Evolutionary conservation across 2,797 vertebrate genomes (phyloP), one percentile per base, ranked within the genome.

Genomic region (Cynopterus sphinx): DNA sequence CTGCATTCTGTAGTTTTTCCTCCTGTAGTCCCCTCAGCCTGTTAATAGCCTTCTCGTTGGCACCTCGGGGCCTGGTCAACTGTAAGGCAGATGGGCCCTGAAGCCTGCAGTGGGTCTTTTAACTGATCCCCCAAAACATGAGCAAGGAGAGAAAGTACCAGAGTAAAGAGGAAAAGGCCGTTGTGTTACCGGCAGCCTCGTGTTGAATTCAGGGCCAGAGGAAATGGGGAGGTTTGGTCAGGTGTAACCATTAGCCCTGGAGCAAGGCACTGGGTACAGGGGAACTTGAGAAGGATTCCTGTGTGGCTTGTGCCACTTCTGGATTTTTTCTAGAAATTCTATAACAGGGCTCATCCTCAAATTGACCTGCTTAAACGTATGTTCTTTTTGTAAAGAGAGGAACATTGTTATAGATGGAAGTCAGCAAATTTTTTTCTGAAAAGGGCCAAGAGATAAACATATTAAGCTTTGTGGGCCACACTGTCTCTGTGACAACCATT

Each of bases 1-100:
- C 85, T 24, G 31, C 2, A 7, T 68, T 46, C 59, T 5, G 10
- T 65, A 1, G 10, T 21, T 61, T 87, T 71, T 53, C 26, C 10
- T 74, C 19, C 82, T 4, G 4, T 7, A 3, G 19, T 65, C 10
- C 55, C 55, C 51, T 53, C 55, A 53, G 22, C 43, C 43, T 55
- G 15, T 43, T 61, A n/a, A n/a, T 46, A 57, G 41, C 33, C 71
- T 77, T 28, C n/a, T 53, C 0, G 0, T 31, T 1, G 26, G 41
- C 24, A 19, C 31, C 36, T 17, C 22, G 39, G 57, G 51, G 36
- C 75, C 16, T n/a, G 1, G 46, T 28, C 63, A n/a, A 21, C 55
- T 53, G 11, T 39, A 51, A 74, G 55, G 41, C 63, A 49, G 39
- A 15, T 12, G 41, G 51, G 21, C 21, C 26, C 41, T 24, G 41